A percentile compares a stretch with the other conserved stretches of the same genome.
These are phyloP conservation scores for Pogona vitticeps DNA, from an alignment of 2,113 vertebrate genomes.

Conservation along the genomic window DNA sequence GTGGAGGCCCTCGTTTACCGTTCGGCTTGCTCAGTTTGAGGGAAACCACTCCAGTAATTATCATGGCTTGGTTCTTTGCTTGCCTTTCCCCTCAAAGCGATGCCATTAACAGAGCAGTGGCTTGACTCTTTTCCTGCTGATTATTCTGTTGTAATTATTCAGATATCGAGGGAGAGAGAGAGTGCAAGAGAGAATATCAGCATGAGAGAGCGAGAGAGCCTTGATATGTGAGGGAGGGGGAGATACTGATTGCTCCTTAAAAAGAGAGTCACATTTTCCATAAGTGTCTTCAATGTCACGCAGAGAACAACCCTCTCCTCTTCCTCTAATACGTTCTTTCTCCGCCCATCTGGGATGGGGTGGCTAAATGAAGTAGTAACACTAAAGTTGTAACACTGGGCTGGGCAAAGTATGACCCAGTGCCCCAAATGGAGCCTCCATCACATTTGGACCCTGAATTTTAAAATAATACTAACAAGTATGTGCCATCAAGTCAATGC, in stretches of 20 bases:
- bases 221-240: too few relatives aligned
- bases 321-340: too few relatives aligned
- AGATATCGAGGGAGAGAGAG: background rate
- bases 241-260: background rate
- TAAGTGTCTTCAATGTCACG: too few relatives aligned
- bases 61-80: background rate
- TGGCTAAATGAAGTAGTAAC: too few relatives aligned
- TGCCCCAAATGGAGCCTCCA: too few relatives aligned
- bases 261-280: background rate
- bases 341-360: too few relatives aligned
- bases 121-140: background rate
- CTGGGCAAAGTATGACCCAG: too few relatives aligned
- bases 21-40: background rate
- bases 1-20: background rate
- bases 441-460: too few relatives aligned
- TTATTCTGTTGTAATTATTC: background rate
- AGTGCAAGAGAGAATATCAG: background rate
- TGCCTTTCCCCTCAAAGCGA: slow-evolving; percentile 4
- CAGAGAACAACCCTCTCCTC: too few relatives aligned
- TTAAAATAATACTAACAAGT: too few relatives aligned
- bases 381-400: too few relatives aligned
- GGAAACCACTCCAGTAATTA: background rate
- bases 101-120: accelerated
- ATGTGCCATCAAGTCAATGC: too few relatives aligned
- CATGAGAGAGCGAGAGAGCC: background rate